Evolutionary conservation across 2,113 vertebrate genomes (phyloP), one percentile per base, ranked within the genome.

Genomic region (Mohoua ochrocephala): DNA sequence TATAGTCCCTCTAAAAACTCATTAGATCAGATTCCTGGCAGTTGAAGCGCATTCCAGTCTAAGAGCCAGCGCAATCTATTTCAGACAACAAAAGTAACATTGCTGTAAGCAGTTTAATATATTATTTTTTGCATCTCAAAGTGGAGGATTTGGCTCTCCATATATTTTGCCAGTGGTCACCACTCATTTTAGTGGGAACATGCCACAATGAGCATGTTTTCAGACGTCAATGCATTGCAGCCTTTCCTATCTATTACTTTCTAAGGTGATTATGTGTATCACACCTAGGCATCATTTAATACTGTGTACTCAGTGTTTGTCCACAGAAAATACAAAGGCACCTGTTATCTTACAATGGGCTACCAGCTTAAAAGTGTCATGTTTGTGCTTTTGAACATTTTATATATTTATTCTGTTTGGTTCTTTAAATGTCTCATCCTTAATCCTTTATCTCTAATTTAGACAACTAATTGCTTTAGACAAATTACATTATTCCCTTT

Each of bases 371-470:
- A 59, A 96, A 92, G 56, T 53, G 50, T 63, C 5, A 2, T 64
- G 37, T 73, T 94, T 74, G 64, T 96, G 74, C 27, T 89, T 97
- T 88, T 89, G 93, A 97, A 68, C 9, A 35, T 54, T 59, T 80
- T 59, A 35, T 78, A 37, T 86, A 82, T 95, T 95, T 97, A 95
- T 67, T 84, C 41, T 86, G 10, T 81, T 96, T 84, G 31, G 21
- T 83, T 94, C 64, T 92, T 78, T 81, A 96, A 96, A 94, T 23
- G 30, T 77, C 84, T 95, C 84, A 76, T 92, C 83, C 78, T 92
- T 93, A 96, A 97, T 94, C 50, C 54, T 96, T 95, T 97, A 94
- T 96, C 86, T 97, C 68, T 79, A 96, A 90, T 75, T 98, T 91
- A 91, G 88, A 94, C 57, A 95, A 84, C 64, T 96, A 97, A 98